Base-by-base conservation (phyloP, 92 coral and sea anemone species). In the Hydrozoanthus gracilis region DNA sequence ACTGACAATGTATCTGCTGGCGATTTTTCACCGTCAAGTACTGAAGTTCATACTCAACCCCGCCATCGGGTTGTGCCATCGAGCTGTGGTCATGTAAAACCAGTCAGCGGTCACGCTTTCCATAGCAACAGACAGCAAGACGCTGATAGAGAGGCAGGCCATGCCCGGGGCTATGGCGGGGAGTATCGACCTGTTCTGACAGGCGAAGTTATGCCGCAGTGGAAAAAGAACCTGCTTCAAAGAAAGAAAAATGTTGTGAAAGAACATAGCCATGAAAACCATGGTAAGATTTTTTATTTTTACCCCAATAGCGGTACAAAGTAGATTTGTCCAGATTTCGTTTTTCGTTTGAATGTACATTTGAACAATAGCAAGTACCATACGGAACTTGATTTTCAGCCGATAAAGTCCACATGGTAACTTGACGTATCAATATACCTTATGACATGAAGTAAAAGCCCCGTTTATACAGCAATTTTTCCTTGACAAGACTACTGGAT, bases 171-270 rank as follows among this genome's bases (percentile, higher is more conserved):
- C 20, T 62, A 54, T 17, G 17, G 39, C 39, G 39, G 61, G 6
- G 85, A 76, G 44, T 94, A 90, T 77, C 65, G 86, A n/a, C 95
- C 95, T 13, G 74, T 77, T 17, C 16, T 64, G 7, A 88, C 92
- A 5, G 97, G 93, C 45, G 93, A 94, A 27, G 90, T 90, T 18
- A 64, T 93, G 27, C 97, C 97, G 10, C 85, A 83, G 50, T 92
- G 95, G 95, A 92, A 94, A 52, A 87, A 86, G 51, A 93, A 94
- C 2, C 75, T 94, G 44, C 69, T 90, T 44, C 91, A 92, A 67
- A 94, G 54, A 88, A 87, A 66, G 55, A 94, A 66, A 71, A 76
- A 77, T 39, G 47, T 27, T 27, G 39, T 39, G 12, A 80, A 66
- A n/a, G 74, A 50, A 2, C 15, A 47, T 44, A 51, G 52, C 50